These are phyloP conservation scores for Pyrochroa serraticornis DNA, from an alignment of 2,888 invertebrate species.

Conservation along the genomic window DNA sequence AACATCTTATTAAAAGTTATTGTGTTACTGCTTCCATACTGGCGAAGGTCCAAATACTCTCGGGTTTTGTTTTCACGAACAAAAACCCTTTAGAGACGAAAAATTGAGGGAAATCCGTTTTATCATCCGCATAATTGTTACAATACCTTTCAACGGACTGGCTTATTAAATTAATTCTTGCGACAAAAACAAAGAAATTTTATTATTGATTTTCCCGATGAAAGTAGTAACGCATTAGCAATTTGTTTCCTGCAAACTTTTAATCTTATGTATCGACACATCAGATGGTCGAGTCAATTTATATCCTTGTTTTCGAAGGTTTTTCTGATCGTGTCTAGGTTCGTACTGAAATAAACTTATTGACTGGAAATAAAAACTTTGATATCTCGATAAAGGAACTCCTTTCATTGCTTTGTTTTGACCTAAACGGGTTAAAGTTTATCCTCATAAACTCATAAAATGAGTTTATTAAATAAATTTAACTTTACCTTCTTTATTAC, in stretches of 20 bases:
- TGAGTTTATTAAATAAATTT: too few relatives aligned
- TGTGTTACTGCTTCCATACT: constrained; percentile 15
- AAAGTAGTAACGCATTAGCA: constrained; percentile 6
- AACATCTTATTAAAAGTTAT: constrained; percentile 25
- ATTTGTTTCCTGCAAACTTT: constrained; percentile 2
- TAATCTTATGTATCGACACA: constrained; percentile 4
- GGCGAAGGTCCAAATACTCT: constrained; percentile 16
- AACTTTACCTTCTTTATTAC: too few relatives aligned
- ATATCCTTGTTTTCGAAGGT: constrained; percentile 12
- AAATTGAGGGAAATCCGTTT: constrained; percentile 8
- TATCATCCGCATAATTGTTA: constrained; percentile 6
- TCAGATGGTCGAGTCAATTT: constrained; percentile 1
- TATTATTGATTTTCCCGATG: not conserved
- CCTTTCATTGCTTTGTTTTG: not conserved
- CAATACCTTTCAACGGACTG: constrained; percentile 1
- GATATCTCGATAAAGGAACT: not conserved
- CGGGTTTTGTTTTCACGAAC: constrained; percentile 12
- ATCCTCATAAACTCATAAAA: too few relatives aligned
- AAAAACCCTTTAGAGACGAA: constrained; percentile 4
- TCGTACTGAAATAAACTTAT: not conserved
- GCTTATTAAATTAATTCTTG: too few relatives aligned
- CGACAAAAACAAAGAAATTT: too few relatives aligned
- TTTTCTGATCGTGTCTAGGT: constrained; percentile 3
- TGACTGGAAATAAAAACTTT: not conserved
- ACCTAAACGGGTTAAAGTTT: not conserved